These are phyloP conservation scores for Actinia tenebrosa DNA, from an alignment of 64 coral and sea anemone species.

Conservation along the genomic window DNA sequence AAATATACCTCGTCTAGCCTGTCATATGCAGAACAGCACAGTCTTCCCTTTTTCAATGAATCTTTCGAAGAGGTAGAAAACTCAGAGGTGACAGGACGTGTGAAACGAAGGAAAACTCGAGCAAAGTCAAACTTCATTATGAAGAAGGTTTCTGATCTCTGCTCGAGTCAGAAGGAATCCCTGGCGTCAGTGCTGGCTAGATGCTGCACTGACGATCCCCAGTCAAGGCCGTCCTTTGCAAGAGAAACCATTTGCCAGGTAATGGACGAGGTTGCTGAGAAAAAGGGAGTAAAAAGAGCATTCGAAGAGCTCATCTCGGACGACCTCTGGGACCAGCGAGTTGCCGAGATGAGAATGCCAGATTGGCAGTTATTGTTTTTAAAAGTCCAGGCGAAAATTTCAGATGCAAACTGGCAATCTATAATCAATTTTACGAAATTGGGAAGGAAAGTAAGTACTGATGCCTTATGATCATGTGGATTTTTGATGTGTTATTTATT, in stretches of 20 bases:
- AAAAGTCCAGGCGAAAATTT: conserved; percentile 26
- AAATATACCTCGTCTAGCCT: neutral
- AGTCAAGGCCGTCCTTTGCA: neutral
- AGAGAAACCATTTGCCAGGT: conserved; percentile 5
- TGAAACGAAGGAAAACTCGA: conserved; percentile 33
- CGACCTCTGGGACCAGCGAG: neutral
- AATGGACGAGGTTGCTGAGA: conserved; percentile 21
- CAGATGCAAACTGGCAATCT: conserved; percentile 17
- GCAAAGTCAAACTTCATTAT: neutral
- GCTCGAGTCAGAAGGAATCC: conserved; percentile 10
- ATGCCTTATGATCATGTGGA: too few species aligned
- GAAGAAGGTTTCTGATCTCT: neutral
- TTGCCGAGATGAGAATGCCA: conserved; percentile 13
- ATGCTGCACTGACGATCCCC: neutral
- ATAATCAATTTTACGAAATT: conserved; percentile 5
- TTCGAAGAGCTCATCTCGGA: conserved; percentile 31
- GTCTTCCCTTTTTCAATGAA: neutral
- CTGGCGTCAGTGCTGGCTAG: conserved; percentile 27
- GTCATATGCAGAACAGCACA: neutral
- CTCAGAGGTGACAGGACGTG: conserved; percentile 1
- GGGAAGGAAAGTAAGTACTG: neutral
- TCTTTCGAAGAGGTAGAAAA: conserved; percentile 7
- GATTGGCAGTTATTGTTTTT: conserved; percentile 34
- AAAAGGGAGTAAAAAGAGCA: neutral
- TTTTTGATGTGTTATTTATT: too few species aligned